Evolutionary conservation across 1,140 invertebrate genomes (phyloP).

Genomic region (Lordiphosa collinella): DNA sequence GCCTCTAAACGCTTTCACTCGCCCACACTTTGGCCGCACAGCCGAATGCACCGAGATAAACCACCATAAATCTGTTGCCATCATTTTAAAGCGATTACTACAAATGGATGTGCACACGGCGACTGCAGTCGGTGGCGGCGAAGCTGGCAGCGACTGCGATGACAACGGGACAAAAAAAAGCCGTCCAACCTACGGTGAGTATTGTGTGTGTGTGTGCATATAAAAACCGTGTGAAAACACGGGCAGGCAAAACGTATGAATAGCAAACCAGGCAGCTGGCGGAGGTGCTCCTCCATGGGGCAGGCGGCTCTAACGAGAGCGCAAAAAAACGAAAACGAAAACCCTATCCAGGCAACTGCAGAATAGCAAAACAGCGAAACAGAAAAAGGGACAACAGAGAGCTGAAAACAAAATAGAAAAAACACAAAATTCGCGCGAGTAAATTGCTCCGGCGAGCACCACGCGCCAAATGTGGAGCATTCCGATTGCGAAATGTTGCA

Average conservation of each 20-base stretch:
- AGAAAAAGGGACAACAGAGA: conserved; percentile 27
- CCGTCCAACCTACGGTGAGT: conserved; percentile 16
- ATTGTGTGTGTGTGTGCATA: conserved; percentile 33
- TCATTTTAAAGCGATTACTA: conserved; percentile 79
- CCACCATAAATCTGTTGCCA: conserved; percentile 78
- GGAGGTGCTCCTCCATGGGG: too few relatives aligned
- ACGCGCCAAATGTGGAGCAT: conserved; percentile 54
- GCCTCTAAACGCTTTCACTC: conserved; percentile 39
- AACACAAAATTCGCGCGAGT: conserved; percentile 31
- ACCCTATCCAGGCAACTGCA: neutral
- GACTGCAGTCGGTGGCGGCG: conserved; percentile 23
- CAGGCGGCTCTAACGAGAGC: conserved; percentile 12
- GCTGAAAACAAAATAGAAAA: conserved; percentile 15
- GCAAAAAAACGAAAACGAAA: neutral
- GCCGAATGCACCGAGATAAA: conserved; percentile 73
- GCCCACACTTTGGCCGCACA: conserved; percentile 7
- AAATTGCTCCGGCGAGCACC: conserved; percentile 58
- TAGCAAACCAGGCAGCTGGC: conserved; percentile 32
- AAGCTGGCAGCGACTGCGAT: conserved; percentile 26
- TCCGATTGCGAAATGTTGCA: conserved; percentile 28
- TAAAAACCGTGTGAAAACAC: conserved; percentile 60
- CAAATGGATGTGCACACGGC: conserved; percentile 76
- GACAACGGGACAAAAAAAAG: conserved; percentile 26
- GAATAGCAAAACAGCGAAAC: conserved; percentile 22
- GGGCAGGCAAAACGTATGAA: conserved; percentile 55